phyloP scores from a whole-genome alignment of 2,113 vertebrate species.

The Nerophis ophidion region DNA sequence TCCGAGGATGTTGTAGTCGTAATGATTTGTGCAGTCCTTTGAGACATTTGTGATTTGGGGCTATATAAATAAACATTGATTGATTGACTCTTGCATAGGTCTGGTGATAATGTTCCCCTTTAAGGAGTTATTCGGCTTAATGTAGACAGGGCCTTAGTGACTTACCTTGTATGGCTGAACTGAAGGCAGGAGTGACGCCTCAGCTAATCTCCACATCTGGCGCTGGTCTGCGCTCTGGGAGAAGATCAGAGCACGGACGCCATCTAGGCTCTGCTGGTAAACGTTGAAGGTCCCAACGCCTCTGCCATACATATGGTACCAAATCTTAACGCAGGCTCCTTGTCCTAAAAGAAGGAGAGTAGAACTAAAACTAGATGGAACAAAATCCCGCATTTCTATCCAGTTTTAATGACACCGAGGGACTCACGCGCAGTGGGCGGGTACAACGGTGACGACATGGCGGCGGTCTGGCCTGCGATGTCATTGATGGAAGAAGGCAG shows the following conservation, averaged over 20 bases:
- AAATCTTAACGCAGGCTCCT: slow-evolving; percentile 63
- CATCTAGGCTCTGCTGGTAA: slow-evolving; percentile 53
- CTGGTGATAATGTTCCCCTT: too few relatives aligned
- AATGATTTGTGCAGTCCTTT: too few relatives aligned
- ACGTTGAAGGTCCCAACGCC: slow-evolving; percentile 59
- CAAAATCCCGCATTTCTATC: too few relatives aligned
- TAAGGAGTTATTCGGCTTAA: too few relatives aligned
- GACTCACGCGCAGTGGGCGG: slow-evolving; percentile 50
- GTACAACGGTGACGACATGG: slow-evolving; percentile 60
- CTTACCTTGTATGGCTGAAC: slow-evolving; percentile 60
- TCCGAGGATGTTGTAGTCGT: too few relatives aligned
- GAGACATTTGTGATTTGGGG: too few relatives aligned
- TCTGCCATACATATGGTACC: slow-evolving; percentile 69
- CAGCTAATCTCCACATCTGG: slow-evolving; percentile 59
- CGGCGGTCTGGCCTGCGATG: slow-evolving; percentile 41
- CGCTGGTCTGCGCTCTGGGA: slow-evolving; percentile 62
- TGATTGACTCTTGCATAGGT: too few relatives aligned
- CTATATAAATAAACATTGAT: too few relatives aligned
- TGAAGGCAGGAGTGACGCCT: slow-evolving; percentile 47
- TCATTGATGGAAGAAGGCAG: slow-evolving; percentile 45
- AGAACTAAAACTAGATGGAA: too few relatives aligned
- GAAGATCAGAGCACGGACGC: slow-evolving; percentile 46
- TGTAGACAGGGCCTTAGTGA: not conserved
- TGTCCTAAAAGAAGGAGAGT: slow-evolving; percentile 36
- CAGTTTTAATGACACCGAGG: not conserved